Evolutionary conservation across 2,888 invertebrate species (phyloP), one percentile per base, ranked within the genome.

Genomic region (Melangyna quadrimaculata): DNA sequence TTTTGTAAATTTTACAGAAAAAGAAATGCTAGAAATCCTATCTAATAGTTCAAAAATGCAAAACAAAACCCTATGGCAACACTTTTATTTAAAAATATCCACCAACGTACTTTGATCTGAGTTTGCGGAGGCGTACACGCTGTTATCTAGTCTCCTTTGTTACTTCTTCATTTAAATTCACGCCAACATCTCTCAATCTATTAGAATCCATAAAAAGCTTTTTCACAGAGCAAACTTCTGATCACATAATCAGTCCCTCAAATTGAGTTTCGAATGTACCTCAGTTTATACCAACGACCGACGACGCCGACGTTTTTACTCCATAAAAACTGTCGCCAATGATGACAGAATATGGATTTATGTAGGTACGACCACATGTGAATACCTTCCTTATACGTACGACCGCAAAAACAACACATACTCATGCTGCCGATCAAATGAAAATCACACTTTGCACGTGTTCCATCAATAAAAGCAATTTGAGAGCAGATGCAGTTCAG

Each of bases 381-480:
- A 27, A 27, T 51, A 72, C 59, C 19, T 40, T 27, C 6, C 27
- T 6, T 27, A 22, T 32, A 45, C 1, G 14, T 1, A 59, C 32
- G n/a, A n/a, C n/a, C n/a, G n/a, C n/a, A n/a, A n/a, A n/a, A n/a
- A 24, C 24, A 48, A 4, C 27, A 17, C 45, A 71, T 59, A 24
- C 72, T 10, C 5, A 78, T 73, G 55, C 45, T 63, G 69, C 69
- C 67, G 71, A 84, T 83, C 83, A 65, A 69, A 84, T 63, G 83
- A 35, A 71, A 84, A 84, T 79, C 71, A 79, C 24, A 84, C 51
- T 72, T 80, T 45, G 71, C 84, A 84, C 84, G 84, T 84, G 84
- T 72, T 84, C 43, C 65, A 27, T 45, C 43, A 45, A 29, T 14
- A 45, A 61, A 48, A 45, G 37, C 51, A 73, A 83, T 71, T 57